A percentile compares a stretch with the other conserved stretches of the same genome.
phyloP scores from a whole-genome alignment of 23 tunicate genomes.

The Phallusia fumigata region DNA sequence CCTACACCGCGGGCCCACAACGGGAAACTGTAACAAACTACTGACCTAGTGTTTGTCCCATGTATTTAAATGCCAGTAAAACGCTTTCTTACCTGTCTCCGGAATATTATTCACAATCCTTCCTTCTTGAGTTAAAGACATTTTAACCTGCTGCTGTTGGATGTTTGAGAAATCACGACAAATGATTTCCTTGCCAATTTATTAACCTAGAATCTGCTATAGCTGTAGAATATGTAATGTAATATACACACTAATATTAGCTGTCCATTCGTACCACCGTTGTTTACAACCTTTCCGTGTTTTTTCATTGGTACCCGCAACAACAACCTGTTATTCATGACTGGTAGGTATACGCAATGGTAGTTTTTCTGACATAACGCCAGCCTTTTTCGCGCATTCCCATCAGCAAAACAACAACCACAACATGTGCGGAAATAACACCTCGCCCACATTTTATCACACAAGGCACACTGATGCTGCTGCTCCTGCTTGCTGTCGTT shows the following conservation, averaged over 20 bases:
- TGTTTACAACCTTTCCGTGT: not conserved
- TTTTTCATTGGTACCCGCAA: not conserved
- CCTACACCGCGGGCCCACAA: too few species aligned
- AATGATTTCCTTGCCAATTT: too few species aligned
- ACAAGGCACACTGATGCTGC: not conserved
- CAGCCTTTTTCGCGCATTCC: not conserved
- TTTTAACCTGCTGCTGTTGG: too few species aligned
- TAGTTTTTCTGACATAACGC: not conserved
- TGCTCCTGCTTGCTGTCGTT: not conserved
- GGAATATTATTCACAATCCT: not conserved
- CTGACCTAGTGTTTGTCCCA: not conserved
- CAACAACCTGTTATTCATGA: constrained; percentile 4
- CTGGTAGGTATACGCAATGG: not conserved
- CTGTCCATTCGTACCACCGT: not conserved
- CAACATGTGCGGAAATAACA: constrained; percentile 10
- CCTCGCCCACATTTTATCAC: constrained; percentile 8
- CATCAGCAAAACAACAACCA: not conserved
- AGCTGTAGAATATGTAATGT: too few species aligned
- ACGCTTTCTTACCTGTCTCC: not conserved
- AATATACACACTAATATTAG: not conserved
- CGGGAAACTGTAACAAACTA: not conserved
- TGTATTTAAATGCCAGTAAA: too few species aligned
- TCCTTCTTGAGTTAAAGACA: not conserved
- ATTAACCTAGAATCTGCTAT: too few species aligned
- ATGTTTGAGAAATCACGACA: too few species aligned